Percentiles rank a stretch among this genome's conserved stretches.
These are phyloP conservation scores for Peucedramus taeniatus DNA, from an alignment of 2,113 vertebrate species.

Conservation along the genomic window DNA sequence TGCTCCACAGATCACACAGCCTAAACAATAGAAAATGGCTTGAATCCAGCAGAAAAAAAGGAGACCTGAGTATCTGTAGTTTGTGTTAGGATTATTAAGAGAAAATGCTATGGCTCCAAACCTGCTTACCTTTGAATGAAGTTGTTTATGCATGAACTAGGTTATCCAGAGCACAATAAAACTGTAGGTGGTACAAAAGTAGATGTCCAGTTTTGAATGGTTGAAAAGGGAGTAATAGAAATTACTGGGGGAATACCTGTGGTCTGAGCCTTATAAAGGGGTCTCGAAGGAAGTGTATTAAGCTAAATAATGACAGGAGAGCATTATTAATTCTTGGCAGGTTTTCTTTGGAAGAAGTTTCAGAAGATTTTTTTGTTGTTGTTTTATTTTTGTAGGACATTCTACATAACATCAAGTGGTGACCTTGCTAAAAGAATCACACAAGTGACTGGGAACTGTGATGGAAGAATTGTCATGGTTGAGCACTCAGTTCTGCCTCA, in stretches of 20 bases:
- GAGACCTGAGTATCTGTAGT: background rate
- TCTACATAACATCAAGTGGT: background rate
- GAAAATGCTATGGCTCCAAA: background rate
- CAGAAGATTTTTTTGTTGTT: background rate
- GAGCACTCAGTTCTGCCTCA: background rate
- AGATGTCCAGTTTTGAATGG: background rate
- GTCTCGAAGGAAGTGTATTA: background rate
- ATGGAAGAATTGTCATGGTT: background rate
- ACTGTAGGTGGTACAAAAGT: background rate
- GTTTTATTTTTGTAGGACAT: background rate
- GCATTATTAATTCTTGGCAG: background rate
- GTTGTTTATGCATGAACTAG: background rate
- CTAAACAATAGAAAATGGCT: slow-evolving; percentile 57
- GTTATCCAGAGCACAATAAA: background rate
- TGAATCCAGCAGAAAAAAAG: slow-evolving; percentile 1
- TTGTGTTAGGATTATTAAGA: slow-evolving; percentile 7
- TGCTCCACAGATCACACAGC: slow-evolving; percentile 40
- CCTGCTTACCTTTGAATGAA: background rate
- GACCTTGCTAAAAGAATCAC: background rate
- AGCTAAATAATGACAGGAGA: background rate
- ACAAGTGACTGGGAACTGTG: background rate
- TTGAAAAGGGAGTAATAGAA: background rate
- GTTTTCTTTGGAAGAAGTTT: background rate
- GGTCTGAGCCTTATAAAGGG: background rate
- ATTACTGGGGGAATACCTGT: background rate